Evolutionary conservation across 2,113 vertebrate genomes (phyloP).

Genomic region (Eublepharis macularius): DNA sequence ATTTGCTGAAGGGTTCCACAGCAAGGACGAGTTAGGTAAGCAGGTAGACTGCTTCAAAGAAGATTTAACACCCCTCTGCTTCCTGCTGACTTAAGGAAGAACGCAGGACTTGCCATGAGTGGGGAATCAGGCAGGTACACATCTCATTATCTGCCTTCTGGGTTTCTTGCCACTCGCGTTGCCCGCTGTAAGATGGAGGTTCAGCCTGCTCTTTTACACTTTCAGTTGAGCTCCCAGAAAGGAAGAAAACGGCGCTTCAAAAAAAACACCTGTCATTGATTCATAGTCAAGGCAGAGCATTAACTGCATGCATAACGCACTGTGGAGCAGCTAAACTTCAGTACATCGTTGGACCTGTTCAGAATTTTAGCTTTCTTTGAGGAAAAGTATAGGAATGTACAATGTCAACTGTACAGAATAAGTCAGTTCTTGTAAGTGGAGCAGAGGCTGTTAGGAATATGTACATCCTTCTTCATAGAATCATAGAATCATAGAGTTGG

Average conservation of each 20-base stretch:
- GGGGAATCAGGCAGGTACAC: neutral
- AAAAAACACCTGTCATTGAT: neutral
- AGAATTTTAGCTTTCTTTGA: neutral
- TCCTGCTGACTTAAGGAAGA: neutral
- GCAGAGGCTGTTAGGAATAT: no score
- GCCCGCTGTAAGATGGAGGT: neutral
- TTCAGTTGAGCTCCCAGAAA: neutral
- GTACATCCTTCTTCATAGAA: no score
- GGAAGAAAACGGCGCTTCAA: neutral
- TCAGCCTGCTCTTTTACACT: neutral
- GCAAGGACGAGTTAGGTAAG: neutral
- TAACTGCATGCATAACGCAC: neutral
- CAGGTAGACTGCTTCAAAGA: neutral
- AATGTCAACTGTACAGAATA: no score
- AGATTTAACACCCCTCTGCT: neutral
- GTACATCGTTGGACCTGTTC: neutral
- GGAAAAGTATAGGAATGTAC: no score
- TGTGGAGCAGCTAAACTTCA: neutral
- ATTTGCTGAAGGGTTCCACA: neutral
- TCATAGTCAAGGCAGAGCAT: neutral
- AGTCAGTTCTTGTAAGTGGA: no score
- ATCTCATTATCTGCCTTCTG: neutral
- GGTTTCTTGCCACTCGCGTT: neutral
- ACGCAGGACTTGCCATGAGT: neutral
- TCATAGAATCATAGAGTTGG: no score